Evolutionary conservation across 2,797 vertebrate species (phyloP).

Genomic region (Phataginus tricuspis): DNA sequence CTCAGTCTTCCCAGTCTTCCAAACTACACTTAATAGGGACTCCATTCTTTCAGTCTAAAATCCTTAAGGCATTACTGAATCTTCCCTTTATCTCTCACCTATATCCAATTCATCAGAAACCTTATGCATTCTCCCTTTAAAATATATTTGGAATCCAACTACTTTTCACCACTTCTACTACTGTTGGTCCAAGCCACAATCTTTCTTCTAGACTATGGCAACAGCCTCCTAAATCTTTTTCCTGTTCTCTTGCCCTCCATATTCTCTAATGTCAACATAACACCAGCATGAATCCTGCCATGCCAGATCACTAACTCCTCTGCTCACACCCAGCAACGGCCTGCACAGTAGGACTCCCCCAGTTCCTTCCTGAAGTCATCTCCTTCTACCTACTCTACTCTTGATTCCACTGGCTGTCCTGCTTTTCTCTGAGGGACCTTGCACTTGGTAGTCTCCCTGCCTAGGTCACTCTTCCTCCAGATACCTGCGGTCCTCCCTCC

Average conservation of each 20-base stretch:
- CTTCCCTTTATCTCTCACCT: neutral
- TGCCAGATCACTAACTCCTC: neutral
- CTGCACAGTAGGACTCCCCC: neutral
- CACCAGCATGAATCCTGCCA: neutral
- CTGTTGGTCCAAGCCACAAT: neutral
- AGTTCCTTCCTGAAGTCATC: neutral
- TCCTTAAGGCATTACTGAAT: neutral
- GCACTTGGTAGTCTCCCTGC: neutral
- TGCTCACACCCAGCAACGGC: neutral
- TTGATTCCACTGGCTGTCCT: too few relatives aligned
- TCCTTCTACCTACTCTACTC: neutral
- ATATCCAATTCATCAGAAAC: neutral
- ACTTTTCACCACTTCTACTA: neutral
- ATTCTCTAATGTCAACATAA: neutral
- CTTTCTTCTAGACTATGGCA: neutral
- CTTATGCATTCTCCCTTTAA: neutral
- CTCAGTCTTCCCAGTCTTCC: neutral
- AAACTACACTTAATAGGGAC: neutral
- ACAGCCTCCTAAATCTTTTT: neutral
- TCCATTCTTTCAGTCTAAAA: neutral
- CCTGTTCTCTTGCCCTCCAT: neutral
- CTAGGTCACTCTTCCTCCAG: neutral
- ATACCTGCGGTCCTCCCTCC: neutral
- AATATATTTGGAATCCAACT: neutral
- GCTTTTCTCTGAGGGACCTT: neutral